Evolutionary conservation across 2,797 vertebrate genomes (phyloP).

Genomic region (Gambelia wislizenii): DNA sequence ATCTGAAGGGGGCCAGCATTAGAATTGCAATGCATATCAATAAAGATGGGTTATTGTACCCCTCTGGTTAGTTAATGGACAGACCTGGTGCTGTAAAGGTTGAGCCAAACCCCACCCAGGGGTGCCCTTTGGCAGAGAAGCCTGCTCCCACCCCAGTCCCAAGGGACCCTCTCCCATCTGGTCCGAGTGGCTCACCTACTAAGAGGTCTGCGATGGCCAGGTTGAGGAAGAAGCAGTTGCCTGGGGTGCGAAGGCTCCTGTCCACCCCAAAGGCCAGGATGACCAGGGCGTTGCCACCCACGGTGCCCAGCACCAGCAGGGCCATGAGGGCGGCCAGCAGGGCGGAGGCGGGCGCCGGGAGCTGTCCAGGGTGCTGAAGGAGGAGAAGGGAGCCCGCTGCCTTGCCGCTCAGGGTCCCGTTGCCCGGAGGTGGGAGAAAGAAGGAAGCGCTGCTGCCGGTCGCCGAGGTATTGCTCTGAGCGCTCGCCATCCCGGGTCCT

Average conservation of each 20-base stretch:
- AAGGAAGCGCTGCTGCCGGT: too few relatives aligned
- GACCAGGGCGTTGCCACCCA: slow-evolving; percentile 81
- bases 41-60: too few relatives aligned
- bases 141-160: too few relatives aligned
- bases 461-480: too few relatives aligned
- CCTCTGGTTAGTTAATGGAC: too few relatives aligned
- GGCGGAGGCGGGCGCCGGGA: slow-evolving; percentile 69
- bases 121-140: too few relatives aligned
- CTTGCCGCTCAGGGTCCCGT: slow-evolving; percentile 14
- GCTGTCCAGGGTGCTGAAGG: slow-evolving; percentile 67
- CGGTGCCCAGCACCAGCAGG: slow-evolving; percentile 78
- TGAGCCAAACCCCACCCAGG: too few relatives aligned
- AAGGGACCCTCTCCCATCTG: too few relatives aligned
- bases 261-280: slow-evolving; percentile 81
- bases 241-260: slow-evolving; percentile 79
- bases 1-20: too few relatives aligned
- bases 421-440: slow-evolving; percentile 13
- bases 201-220: slow-evolving; percentile 82
- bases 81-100: too few relatives aligned
- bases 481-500: too few relatives aligned
- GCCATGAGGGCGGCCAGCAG: slow-evolving; percentile 79
- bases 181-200: slow-evolving; percentile 80
- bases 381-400: slow-evolving; percentile 61
- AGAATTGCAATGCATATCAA: too few relatives aligned
- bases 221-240: slow-evolving; percentile 85